Evolutionary conservation across 1,140 invertebrate genomes (phyloP).

Genomic region (Tachypleus tridentatus): DNA sequence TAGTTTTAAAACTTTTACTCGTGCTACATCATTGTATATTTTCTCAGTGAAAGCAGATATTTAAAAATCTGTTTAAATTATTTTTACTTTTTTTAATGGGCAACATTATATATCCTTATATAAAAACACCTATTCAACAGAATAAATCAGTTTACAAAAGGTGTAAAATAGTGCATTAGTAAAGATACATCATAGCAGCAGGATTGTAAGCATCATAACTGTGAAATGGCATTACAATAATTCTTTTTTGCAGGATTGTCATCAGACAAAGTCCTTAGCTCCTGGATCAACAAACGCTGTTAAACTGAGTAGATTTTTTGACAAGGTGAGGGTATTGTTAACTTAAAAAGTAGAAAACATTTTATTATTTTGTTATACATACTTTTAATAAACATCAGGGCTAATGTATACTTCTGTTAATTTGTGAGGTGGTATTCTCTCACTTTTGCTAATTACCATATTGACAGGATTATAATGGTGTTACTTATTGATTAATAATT

Average conservation of each 20-base stretch:
- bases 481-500: no score
- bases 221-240: conserved; percentile 9
- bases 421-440: no score
- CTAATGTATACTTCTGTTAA: not conserved
- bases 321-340: conserved; percentile 50
- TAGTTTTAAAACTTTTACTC: no score
- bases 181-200: not conserved
- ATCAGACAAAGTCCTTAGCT: conserved; percentile 66
- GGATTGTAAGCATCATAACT: not conserved
- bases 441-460: no score
- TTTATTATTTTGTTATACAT: not conserved
- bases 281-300: conserved; percentile 83
- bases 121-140: not conserved
- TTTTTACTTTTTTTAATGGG: no score
- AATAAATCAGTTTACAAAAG: not conserved
- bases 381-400: not conserved
- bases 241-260: conserved; percentile 48
- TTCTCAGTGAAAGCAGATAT: no score
- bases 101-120: no score
- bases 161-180: conserved; percentile 2
- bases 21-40: no score
- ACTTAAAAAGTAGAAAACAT: not conserved
- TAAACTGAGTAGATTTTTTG: conserved; percentile 84
- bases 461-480: no score
- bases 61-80: no score